These are phyloP conservation scores for Rafetus swinhoei DNA, from an alignment of 2,113 vertebrate genomes.

Conservation along the genomic window DNA sequence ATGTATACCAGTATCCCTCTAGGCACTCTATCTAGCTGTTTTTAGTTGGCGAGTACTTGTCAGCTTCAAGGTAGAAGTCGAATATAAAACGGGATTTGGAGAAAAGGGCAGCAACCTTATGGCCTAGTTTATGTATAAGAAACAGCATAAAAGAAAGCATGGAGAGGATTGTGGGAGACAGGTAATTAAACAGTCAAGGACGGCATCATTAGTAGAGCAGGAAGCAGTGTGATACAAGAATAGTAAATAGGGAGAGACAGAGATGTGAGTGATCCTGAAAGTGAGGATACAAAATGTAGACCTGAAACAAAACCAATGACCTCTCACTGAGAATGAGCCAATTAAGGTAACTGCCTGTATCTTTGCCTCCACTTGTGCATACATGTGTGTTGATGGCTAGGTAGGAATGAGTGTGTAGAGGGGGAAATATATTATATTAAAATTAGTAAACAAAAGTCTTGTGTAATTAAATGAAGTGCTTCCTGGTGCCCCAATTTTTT, in stretches of 20 bases:
- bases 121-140: neutral
- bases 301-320: neutral
- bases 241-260: neutral
- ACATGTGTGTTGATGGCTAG: too few species aligned
- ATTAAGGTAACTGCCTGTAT: neutral
- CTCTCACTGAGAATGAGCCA: neutral
- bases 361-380: too few species aligned
- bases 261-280: neutral
- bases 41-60: neutral
- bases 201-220: neutral
- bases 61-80: neutral
- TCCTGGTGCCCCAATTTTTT: too few species aligned
- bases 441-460: too few species aligned
- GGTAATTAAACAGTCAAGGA: neutral
- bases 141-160: neutral
- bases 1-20: neutral
- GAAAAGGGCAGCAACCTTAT: neutral
- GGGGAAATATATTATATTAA: too few species aligned
- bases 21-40: neutral
- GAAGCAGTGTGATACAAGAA: neutral
- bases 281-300: neutral
- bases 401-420: too few species aligned
- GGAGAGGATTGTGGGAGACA: neutral
- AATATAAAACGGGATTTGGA: fast-evolving
- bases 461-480: too few species aligned